A percentile compares a stretch with the other conserved stretches of the same genome.
Conservation (phyloP, 35 echinoderm and acorn worm species). For the Hemicentrotus pulcherrimus region DNA sequence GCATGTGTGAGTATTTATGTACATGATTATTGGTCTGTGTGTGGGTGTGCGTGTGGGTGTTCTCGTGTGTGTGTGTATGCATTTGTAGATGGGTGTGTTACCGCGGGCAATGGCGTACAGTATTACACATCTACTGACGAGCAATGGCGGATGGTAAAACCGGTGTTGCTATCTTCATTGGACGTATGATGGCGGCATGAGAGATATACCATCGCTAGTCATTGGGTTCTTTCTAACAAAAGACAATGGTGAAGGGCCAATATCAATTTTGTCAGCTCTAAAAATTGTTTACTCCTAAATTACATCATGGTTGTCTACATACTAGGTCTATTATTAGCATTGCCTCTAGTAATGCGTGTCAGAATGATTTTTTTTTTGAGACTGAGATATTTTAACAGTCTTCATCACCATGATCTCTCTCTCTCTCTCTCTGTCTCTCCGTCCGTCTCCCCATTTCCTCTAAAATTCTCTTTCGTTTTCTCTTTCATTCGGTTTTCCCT, state of each 20-base stretch:
- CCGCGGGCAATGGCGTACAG: neutral
- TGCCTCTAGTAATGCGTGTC: neutral
- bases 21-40: neutral
- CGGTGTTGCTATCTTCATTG: neutral
- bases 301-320: too few relatives aligned
- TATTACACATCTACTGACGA: neutral
- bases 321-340: neutral
- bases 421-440: too few relatives aligned
- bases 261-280: neutral
- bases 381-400: too few relatives aligned
- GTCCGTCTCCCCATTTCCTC: too few relatives aligned
- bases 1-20: neutral
- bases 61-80: neutral
- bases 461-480: too few relatives aligned
- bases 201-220: neutral
- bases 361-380: too few relatives aligned
- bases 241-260: neutral
- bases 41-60: neutral
- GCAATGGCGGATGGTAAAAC: neutral
- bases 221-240: neutral
- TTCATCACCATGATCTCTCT: too few relatives aligned
- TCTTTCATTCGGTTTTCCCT: too few relatives aligned
- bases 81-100: slow-evolving; percentile 25
- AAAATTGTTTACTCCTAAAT: neutral
- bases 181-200: neutral